Conservation (phyloP, 2,888 invertebrate species). For the Biston betularia region DNA sequence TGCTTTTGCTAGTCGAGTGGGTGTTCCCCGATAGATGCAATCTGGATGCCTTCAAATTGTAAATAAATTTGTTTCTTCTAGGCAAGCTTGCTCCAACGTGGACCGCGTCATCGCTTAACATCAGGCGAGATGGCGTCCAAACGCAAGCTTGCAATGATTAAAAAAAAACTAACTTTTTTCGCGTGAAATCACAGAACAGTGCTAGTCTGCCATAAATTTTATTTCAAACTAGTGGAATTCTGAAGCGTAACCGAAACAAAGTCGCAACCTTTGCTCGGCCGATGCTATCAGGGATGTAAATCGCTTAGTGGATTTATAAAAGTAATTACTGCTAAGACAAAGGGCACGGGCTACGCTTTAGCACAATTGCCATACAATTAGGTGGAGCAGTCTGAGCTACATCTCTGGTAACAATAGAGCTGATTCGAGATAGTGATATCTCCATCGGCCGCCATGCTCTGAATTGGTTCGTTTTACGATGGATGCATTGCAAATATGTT, state of each 20-base stretch:
- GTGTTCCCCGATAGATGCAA: no score
- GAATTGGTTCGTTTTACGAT: slow-evolving; percentile 72
- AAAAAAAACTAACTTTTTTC: no score
- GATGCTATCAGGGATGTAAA: slow-evolving; percentile 70
- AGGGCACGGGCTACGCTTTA: slow-evolving; percentile 63
- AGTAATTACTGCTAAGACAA: slow-evolving; percentile 74
- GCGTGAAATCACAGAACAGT: not conserved
- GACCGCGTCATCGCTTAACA: no score
- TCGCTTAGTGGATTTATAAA: slow-evolving; percentile 74
- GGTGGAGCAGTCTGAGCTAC: slow-evolving; percentile 56
- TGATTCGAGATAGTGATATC: slow-evolving; percentile 75
- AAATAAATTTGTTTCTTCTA: no score
- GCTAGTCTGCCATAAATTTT: slow-evolving; percentile 38
- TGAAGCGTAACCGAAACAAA: slow-evolving; percentile 66
- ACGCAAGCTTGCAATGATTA: no score
- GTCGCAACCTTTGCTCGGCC: slow-evolving; percentile 67
- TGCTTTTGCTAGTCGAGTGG: no score
- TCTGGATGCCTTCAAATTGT: no score
- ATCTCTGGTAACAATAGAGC: slow-evolving; percentile 73
- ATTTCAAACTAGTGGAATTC: slow-evolving; percentile 33
- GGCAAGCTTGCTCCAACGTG: no score
- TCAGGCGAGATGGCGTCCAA: no score
- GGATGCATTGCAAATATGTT: slow-evolving; percentile 40
- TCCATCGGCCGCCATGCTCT: slow-evolving; percentile 65
- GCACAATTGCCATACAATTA: slow-evolving; percentile 57